phyloP scores from a whole-genome alignment of 2,888 invertebrate species.

The Helobdella robusta region DNA sequence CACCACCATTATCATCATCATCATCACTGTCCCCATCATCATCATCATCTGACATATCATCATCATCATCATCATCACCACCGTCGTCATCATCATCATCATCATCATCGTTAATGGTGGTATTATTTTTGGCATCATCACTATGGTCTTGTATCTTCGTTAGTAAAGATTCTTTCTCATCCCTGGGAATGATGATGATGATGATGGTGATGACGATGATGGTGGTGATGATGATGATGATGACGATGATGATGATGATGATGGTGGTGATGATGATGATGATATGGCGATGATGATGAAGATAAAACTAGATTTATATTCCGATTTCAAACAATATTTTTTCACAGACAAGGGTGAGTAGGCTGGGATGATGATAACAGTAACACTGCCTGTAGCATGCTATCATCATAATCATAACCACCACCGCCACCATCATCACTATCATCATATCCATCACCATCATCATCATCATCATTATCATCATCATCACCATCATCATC shows the following conservation, averaged over 20 bases:
- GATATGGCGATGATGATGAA: too few relatives aligned
- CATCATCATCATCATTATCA: conserved; percentile 9
- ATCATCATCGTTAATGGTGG: neutral
- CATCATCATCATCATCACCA: conserved; percentile 26
- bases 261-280: neutral
- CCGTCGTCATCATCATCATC: neutral
- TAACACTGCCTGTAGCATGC: too few relatives aligned
- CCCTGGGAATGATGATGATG: conserved; percentile 5
- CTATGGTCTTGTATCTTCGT: neutral
- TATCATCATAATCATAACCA: too few relatives aligned
- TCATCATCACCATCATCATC: conserved; percentile 5
- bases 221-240: neutral
- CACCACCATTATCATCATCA: neutral
- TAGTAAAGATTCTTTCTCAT: neutral
- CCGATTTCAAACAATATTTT: too few relatives aligned
- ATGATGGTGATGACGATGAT: neutral
- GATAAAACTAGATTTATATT: too few relatives aligned
- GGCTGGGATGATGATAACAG: too few relatives aligned
- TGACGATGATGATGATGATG: neutral
- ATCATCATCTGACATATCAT: conserved; percentile 28
- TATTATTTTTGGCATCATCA: conserved; percentile 42
- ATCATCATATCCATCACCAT: too few relatives aligned
- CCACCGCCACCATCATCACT: too few relatives aligned
- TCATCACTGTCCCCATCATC: conserved; percentile 31
- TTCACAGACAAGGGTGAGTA: too few relatives aligned